Evolutionary conservation across 2,113 vertebrate genomes (phyloP).

Genomic region (Aix galericulata): DNA sequence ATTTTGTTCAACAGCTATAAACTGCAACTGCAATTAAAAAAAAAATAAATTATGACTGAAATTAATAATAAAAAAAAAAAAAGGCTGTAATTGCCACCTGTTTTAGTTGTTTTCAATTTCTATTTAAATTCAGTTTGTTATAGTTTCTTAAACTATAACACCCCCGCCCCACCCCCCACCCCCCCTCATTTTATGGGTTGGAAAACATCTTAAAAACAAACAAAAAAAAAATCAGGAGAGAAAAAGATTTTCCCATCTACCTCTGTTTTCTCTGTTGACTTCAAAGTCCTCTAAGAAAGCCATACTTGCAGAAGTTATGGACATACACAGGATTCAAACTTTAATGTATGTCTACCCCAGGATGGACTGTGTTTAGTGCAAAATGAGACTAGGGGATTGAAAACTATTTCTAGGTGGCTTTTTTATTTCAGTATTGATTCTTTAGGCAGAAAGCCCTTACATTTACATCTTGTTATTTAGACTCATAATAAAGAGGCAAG

Average conservation of each 20-base stretch:
- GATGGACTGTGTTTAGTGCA: neutral
- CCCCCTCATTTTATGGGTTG: neutral
- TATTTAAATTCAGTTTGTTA: neutral
- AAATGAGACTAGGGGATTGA: neutral
- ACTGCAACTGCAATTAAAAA: neutral
- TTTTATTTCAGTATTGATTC: constrained; percentile 55
- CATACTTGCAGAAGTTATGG: neutral
- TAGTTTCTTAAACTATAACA: neutral
- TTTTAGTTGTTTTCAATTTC: neutral
- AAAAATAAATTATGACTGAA: neutral
- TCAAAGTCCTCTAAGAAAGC: neutral
- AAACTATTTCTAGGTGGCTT: constrained; percentile 20
- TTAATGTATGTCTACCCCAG: neutral
- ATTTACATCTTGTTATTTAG: constrained; percentile 42
- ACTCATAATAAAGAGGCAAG: constrained; percentile 14
- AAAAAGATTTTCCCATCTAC: neutral
- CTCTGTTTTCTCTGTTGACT: neutral
- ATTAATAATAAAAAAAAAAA: neutral
- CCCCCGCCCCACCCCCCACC: neutral
- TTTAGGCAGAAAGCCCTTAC: neutral
- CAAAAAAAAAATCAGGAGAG: neutral
- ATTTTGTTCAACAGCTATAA: neutral
- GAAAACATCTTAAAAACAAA: neutral
- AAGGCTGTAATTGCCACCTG: neutral
- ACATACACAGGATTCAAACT: neutral